Conservation (phyloP, 2,113 vertebrate genomes). For the Chloebia gouldiae region DNA sequence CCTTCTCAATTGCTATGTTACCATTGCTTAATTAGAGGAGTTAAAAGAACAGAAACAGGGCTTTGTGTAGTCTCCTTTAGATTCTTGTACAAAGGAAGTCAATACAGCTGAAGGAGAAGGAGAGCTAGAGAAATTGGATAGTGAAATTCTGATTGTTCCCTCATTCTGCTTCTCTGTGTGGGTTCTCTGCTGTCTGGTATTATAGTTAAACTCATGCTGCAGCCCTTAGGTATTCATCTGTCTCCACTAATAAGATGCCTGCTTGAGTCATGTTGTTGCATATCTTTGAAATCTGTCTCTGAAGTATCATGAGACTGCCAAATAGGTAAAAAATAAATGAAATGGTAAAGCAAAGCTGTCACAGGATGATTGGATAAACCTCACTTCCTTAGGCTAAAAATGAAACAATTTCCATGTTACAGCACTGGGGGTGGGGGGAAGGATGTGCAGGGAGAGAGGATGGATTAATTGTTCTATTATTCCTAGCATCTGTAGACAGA, state of each 20-base stretch:
- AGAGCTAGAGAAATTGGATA: neutral
- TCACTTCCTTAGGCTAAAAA: conserved; percentile 35
- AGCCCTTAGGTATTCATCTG: neutral
- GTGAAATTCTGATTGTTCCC: neutral
- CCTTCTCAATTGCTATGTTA: rapidly evolving
- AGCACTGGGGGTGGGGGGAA: neutral
- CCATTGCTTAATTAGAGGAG: neutral
- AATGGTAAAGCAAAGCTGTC: neutral
- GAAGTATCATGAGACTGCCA: neutral
- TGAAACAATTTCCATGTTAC: neutral
- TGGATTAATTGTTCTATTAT: conserved; percentile 15
- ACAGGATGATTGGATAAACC: neutral
- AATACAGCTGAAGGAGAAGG: neutral
- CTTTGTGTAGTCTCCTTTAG: neutral
- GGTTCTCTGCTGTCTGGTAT: neutral
- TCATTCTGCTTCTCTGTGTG: neutral
- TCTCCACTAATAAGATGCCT: neutral
- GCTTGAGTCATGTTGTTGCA: neutral
- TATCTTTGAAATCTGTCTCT: conserved; percentile 1
- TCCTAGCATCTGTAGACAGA: neutral
- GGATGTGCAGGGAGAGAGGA: neutral
- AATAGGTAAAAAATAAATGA: conserved; percentile 4
- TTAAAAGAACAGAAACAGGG: neutral
- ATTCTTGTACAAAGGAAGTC: neutral
- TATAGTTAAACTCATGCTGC: neutral